Evolutionary conservation across 2,888 invertebrate genomes (phyloP), one percentile per base, ranked within the genome.

Genomic region (Dastarcus helophoroides): DNA sequence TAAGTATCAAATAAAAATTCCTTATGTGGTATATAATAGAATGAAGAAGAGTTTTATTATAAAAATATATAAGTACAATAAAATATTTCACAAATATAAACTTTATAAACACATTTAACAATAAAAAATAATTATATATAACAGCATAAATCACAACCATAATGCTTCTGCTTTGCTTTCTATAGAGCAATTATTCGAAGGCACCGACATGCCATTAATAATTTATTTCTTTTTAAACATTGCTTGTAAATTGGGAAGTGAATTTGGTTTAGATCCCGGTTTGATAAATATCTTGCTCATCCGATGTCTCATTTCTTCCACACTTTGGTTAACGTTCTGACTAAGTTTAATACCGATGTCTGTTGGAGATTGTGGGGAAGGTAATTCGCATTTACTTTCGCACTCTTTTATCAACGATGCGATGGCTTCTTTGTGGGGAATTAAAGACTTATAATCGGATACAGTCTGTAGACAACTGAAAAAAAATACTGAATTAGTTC

Each of bases 301-400:
- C 44, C 67, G 62, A 42, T 71, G 69, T 26, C 67, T 63, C 62
- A 74, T 67, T 31, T 74, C 73, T 48, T 73, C 73, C 22, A 72
- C 67, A 4, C 69, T 66, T 42, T 68, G 68, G 14, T 67, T 68
- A 26, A 64, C 58, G 36, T 62, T 60, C 26, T 54, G 57, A 27
- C 50, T 50, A 8, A 56, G 44, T 39, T 42, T 51, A 24, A 33
- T 47, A 17, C 37, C 38, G 29, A 32, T 39, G 25, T 43, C 48
- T 16, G 26, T 35, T 5, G 41, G 23, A 16, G 31, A 35, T 23
- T 33, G 40, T 4, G 44, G 34, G 7, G 40, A 23, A 11, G 46
- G 31, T 7, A 35, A 29, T 28, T 64, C 62, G 22, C 60, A 50
- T 22, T 64, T 60, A 7, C 62, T 63, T 48, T 71, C 71, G 15